Evolutionary conservation across 2,797 vertebrate genomes (phyloP).

Genomic region (Trematomus bernacchii): DNA sequence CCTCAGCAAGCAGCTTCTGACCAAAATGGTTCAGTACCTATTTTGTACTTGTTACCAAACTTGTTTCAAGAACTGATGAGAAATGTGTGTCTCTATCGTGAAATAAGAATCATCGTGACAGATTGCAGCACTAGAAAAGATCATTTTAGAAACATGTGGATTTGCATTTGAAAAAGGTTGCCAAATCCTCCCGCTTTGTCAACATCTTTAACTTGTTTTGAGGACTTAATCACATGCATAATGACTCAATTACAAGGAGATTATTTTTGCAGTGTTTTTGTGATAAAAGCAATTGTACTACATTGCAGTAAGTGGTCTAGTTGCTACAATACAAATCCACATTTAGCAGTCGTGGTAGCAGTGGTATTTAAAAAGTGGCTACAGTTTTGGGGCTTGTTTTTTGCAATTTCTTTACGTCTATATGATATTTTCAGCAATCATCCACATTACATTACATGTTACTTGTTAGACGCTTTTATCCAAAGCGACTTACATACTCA

Average conservation of each 20-base stretch:
- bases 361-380: no score
- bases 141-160: background rate
- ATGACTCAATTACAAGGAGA: no score
- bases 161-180: background rate
- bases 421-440: conserved; percentile 22
- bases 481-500: no score
- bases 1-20: background rate
- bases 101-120: background rate
- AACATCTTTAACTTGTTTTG: background rate
- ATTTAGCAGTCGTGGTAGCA: background rate
- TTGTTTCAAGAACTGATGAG: background rate
- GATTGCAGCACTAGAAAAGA: background rate
- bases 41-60: no score
- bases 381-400: background rate
- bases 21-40: background rate
- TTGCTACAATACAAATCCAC: background rate
- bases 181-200: background rate
- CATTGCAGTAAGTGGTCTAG: background rate
- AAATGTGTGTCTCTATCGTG: background rate
- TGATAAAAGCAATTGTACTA: background rate
- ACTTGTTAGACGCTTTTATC: no score
- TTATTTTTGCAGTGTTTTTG: background rate
- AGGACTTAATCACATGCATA: background rate
- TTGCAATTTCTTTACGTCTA: background rate
- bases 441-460: no score